Evolutionary conservation across 2,797 vertebrate genomes (phyloP), one percentile per base, ranked within the genome.

Genomic region (Taenioides sp.): DNA sequence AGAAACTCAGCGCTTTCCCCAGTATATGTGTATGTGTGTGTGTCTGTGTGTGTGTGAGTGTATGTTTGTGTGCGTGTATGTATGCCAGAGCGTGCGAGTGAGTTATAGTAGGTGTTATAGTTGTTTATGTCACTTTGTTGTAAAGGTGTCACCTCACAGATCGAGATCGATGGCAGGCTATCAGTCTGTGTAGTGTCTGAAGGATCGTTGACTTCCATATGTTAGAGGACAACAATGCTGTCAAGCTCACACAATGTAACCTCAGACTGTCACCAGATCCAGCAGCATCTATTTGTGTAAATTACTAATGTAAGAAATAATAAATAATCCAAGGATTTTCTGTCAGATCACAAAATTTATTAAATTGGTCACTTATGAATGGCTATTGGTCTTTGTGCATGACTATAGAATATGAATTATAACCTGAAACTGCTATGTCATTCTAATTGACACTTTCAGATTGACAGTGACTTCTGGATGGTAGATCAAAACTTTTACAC

Each of bases 91-190:
- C 57, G 59, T 54, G 62, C 22, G 47, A 57, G 59, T 28, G 70
- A 87, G 73, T 87, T 84, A 90, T 84, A 67, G 75, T 69, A 70
- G 76, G 77, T 84, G 80, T 85, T 87, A 65, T 49, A 16, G 40
- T 55, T 31, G 49, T 67, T 54, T 85, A 85, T 86, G 83, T 81
- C 79, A 62, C 74, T 65, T 67, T 76, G 82, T 87, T 86, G 80
- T 82, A 65, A 69, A 82, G 74, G 65, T 74, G 82, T 86, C 72
- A 28, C 81, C 82, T 83, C 65, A 67, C 74, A 80, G 82, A 91
- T 89, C 71, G 27, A 83, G 91, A 90, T 88, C 76, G 82, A 91
- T 83, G 77, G 70, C 70, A 60, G 5, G 68, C 80, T 81, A 83
- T 86, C 74, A 66, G 40, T 71, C 80, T 81, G 77, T 83, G 85